Evolutionary conservation across 2,888 invertebrate genomes (phyloP).

Genomic region (Pterostichus niger): DNA sequence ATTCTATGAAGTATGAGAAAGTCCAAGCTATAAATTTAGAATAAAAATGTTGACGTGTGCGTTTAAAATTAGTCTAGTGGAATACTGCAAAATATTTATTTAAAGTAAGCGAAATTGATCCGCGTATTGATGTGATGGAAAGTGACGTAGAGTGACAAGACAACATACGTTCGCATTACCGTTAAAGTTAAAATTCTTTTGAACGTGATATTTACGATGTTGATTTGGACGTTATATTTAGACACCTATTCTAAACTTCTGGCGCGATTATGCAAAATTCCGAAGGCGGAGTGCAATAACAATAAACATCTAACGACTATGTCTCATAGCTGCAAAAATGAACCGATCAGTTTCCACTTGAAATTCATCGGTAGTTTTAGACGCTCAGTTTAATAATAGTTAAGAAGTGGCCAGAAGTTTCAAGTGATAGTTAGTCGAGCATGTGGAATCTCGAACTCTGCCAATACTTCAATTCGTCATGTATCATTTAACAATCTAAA

Average conservation of each 20-base stretch:
- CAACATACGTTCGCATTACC: constrained; percentile 22
- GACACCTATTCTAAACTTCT: constrained; percentile 63
- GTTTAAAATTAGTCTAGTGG: constrained; percentile 42
- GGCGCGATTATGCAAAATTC: constrained; percentile 63
- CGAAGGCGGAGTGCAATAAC: constrained; percentile 60
- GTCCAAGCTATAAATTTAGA: constrained; percentile 44
- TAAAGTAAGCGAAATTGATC: constrained; percentile 49
- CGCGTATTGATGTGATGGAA: neutral
- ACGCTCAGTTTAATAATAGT: constrained; percentile 39
- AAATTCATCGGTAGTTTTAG: constrained; percentile 16
- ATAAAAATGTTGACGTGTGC: constrained; percentile 50
- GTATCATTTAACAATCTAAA: constrained; percentile 11
- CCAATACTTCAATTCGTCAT: constrained; percentile 36
- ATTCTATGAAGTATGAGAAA: constrained; percentile 24
- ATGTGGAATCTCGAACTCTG: constrained; percentile 22
- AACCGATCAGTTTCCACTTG: constrained; percentile 28
- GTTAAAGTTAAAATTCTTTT: constrained; percentile 56
- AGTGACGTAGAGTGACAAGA: constrained; percentile 28
- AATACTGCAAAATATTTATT: constrained; percentile 45
- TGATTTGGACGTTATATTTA: constrained; percentile 62
- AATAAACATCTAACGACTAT: constrained; percentile 51
- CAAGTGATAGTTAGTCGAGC: constrained; percentile 29
- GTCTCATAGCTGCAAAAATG: constrained; percentile 1
- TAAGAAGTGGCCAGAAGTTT: constrained; percentile 8
- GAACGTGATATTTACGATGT: constrained; percentile 59